Conservation (phyloP, 1,140 invertebrate species). For the Coboldia fuscipes region DNA sequence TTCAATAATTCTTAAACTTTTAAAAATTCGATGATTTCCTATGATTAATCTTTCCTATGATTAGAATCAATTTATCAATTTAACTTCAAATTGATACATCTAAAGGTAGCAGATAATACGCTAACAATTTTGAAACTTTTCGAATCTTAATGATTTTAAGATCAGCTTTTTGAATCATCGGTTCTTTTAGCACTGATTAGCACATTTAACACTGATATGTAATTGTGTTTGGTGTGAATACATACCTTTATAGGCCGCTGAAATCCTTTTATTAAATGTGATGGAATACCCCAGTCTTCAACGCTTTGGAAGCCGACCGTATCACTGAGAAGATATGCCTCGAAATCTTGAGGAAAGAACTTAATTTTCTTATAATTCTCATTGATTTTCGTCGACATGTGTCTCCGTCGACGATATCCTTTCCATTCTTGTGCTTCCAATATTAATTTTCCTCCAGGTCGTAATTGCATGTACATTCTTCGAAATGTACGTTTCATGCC, state of each 20-base stretch:
- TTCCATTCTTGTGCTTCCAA: constrained; percentile 84
- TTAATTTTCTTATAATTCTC: constrained; percentile 66
- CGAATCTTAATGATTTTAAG: too few relatives aligned
- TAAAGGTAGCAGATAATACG: too few relatives aligned
- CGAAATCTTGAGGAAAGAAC: constrained; percentile 71
- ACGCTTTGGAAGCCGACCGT: constrained; percentile 77
- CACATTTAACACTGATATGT: too few relatives aligned
- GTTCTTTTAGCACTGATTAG: too few relatives aligned
- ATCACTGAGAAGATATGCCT: constrained; percentile 60
- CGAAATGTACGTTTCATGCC: constrained; percentile 83
- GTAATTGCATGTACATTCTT: constrained; percentile 70
- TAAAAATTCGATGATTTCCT: too few relatives aligned
- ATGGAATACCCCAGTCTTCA: constrained; percentile 57
- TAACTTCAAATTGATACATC: too few relatives aligned
- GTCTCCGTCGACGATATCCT: constrained; percentile 73
- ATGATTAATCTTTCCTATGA: too few relatives aligned
- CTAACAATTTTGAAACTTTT: too few relatives aligned
- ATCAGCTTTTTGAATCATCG: too few relatives aligned
- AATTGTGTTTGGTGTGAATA: too few relatives aligned
- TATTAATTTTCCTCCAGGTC: constrained; percentile 73
- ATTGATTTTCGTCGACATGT: constrained; percentile 49
- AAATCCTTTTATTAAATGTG: constrained; percentile 70
- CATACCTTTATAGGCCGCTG: constrained; percentile 66
- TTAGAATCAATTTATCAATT: too few relatives aligned
- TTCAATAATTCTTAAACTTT: too few relatives aligned